phyloP scores from a whole-genome alignment of 2,797 vertebrate genomes.

The Cossypha niveicapilla region DNA sequence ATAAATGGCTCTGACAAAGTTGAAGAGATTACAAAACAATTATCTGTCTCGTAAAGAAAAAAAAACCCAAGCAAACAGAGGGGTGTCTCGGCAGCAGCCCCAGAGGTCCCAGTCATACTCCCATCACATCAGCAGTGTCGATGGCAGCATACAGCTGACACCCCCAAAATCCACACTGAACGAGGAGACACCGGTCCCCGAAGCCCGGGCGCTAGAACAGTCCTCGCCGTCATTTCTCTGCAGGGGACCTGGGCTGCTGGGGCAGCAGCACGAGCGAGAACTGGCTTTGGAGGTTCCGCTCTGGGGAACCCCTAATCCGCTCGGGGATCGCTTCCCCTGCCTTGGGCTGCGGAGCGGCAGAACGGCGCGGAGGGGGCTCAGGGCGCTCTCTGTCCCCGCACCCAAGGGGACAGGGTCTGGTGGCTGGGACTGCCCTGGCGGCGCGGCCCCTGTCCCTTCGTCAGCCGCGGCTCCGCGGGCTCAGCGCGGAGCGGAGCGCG shows the following conservation, averaged over 20 bases:
- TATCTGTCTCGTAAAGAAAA: neutral
- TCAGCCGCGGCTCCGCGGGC: neutral
- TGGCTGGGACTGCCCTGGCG: neutral
- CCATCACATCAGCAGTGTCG: neutral
- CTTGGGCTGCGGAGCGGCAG: neutral
- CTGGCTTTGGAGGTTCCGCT: neutral
- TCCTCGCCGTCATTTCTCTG: neutral
- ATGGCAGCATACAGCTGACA: neutral
- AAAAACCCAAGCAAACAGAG: neutral
- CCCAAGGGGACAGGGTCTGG: neutral
- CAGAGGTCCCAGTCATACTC: neutral
- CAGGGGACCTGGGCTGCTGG: neutral
- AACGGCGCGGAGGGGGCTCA: neutral
- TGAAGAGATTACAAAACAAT: slow-evolving; percentile 29
- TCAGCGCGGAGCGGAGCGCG: neutral
- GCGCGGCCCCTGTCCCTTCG: neutral
- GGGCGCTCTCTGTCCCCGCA: neutral
- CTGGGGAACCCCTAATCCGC: neutral
- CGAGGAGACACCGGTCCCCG: neutral
- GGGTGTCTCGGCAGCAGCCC: neutral
- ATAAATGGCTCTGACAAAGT: slow-evolving; percentile 14
- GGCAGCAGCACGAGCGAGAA: neutral
- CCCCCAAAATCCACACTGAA: neutral
- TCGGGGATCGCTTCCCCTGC: neutral
- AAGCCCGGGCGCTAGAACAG: neutral